Conservation (phyloP, 1,140 invertebrate species). For the Drosophila takahashii region DNA sequence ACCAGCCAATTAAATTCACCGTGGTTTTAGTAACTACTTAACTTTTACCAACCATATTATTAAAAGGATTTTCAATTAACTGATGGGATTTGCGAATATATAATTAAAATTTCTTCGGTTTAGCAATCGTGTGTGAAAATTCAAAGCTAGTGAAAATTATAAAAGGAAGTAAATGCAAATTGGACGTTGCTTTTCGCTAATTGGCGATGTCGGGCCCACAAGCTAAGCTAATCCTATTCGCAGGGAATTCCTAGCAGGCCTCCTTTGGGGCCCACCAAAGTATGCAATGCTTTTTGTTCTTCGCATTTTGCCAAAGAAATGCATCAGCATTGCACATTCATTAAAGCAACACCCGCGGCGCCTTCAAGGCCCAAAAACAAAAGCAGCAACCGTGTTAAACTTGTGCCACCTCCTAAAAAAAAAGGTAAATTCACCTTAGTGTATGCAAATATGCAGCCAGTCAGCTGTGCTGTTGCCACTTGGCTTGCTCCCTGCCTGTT, state of each 20-base stretch:
- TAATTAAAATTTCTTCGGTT: neutral
- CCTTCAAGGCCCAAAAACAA: slow-evolving; percentile 53
- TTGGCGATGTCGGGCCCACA: slow-evolving; percentile 2
- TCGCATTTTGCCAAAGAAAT: slow-evolving; percentile 36
- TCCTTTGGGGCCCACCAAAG: slow-evolving; percentile 11
- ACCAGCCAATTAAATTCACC: neutral
- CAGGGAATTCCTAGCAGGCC: slow-evolving; percentile 2
- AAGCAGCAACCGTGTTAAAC: slow-evolving; percentile 42
- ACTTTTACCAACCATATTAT: neutral
- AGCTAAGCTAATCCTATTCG: slow-evolving; percentile 10
- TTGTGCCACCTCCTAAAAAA: slow-evolving; percentile 11
- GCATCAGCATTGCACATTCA: slow-evolving; percentile 57
- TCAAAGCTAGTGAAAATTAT: neutral
- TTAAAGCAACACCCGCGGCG: slow-evolving; percentile 69
- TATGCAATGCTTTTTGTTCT: slow-evolving; percentile 40
- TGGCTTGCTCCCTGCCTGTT: slow-evolving; percentile 41
- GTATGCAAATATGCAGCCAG: slow-evolving; percentile 40
- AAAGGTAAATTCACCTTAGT: slow-evolving; percentile 9
- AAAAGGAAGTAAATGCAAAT: slow-evolving; percentile 6
- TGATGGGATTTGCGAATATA: neutral
- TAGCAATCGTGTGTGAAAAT: neutral
- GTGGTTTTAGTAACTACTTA: neutral
- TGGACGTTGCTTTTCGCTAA: slow-evolving; percentile 2
- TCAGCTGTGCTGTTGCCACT: slow-evolving; percentile 56
- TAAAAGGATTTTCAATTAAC: too few relatives aligned